Conservation (phyloP, 2,888 invertebrate genomes). For the Stenolophus ochropezus region DNA sequence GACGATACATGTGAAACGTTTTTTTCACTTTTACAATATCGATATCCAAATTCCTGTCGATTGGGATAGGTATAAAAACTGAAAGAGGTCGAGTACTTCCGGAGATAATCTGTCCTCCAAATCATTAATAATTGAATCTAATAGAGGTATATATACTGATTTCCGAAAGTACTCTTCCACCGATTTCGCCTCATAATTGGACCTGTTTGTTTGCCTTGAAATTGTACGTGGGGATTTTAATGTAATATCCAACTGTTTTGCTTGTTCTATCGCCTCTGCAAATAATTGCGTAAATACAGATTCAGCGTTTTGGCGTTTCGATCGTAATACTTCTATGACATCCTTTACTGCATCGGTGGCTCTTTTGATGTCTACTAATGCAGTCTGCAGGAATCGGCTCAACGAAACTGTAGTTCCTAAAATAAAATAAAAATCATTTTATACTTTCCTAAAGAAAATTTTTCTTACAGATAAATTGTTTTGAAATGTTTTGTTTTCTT, state of each 20-base stretch:
- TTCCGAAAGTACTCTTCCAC: too few species aligned
- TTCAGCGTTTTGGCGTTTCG: conserved; percentile 64
- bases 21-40: too few species aligned
- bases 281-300: conserved; percentile 64
- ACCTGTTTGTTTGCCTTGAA: conserved; percentile 27
- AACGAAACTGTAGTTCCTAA: conserved; percentile 38
- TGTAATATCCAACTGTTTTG: conserved; percentile 64
- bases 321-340: conserved; percentile 63
- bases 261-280: conserved; percentile 64
- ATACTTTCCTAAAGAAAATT: too few species aligned
- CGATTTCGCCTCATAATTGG: conserved; percentile 64
- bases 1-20: too few species aligned
- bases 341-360: conserved; percentile 65
- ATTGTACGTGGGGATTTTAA: conserved; percentile 62
- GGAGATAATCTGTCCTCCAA: conserved; percentile 63
- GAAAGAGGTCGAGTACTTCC: conserved; percentile 64
- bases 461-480: too few species aligned
- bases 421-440: too few species aligned
- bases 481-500: too few species aligned
- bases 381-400: conserved; percentile 23
- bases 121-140: conserved; percentile 64
- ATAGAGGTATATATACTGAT: conserved; percentile 66
- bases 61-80: too few species aligned
- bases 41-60: too few species aligned
- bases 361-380: conserved; percentile 63